Evolutionary conservation across 1,140 invertebrate genomes (phyloP).

Genomic region (Pogonomyrmex californicus): DNA sequence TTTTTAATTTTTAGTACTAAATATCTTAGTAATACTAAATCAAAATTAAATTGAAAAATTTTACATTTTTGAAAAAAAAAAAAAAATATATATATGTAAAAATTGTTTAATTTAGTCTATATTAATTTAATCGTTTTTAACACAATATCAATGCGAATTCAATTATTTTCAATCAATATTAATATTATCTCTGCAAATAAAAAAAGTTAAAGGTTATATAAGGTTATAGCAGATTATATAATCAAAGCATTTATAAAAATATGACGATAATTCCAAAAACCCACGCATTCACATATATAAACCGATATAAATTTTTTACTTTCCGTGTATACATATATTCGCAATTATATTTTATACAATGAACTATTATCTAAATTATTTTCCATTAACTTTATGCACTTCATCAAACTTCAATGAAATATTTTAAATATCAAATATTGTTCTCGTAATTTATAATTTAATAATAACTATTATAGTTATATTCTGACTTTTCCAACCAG

Average conservation of each 20-base stretch:
- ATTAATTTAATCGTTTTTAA: not conserved
- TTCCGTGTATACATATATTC: not conserved
- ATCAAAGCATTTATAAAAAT: not conserved
- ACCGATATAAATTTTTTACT: not conserved
- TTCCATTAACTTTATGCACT: not conserved
- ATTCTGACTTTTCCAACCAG: not conserved
- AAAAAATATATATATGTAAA: not conserved
- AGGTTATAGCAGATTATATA: not conserved
- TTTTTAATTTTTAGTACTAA: not conserved
- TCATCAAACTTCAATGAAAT: conserved; percentile 2
- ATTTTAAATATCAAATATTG: not conserved
- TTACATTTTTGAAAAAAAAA: not conserved
- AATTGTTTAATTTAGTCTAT: not conserved
- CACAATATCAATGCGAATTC: not conserved
- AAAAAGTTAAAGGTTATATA: not conserved
- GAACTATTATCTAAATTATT: conserved; percentile 19
- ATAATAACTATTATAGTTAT: not conserved
- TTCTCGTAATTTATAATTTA: conserved; percentile 22
- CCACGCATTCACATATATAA: not conserved
- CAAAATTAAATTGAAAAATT: not conserved
- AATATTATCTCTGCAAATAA: not conserved
- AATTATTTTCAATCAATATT: not conserved
- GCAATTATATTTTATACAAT: conserved; percentile 6
- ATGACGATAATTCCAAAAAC: not conserved
- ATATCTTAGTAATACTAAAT: not conserved